These are phyloP conservation scores for Myiothlypis coronata DNA, from an alignment of 2,797 vertebrate genomes.

Conservation along the genomic window DNA sequence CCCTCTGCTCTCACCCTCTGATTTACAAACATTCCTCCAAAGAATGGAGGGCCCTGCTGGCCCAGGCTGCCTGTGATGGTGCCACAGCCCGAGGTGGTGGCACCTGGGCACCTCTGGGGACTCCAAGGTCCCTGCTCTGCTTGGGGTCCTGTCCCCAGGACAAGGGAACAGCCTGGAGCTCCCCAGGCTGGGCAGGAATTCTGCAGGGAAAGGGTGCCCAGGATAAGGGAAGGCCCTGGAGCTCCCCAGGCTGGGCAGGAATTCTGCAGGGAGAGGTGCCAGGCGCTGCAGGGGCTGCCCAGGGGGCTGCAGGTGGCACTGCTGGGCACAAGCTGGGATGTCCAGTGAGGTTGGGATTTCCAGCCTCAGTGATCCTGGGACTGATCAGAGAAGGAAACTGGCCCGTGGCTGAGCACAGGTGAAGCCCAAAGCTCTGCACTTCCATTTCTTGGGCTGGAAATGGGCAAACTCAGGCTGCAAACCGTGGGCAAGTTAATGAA, in stretches of 20 bases:
- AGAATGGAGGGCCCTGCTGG: not conserved
- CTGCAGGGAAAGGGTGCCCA: too few species aligned
- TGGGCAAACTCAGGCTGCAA: not conserved
- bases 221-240: fast-evolving
- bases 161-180: fast-evolving
- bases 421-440: not conserved
- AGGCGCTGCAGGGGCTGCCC: not conserved
- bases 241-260: not conserved
- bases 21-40: not conserved
- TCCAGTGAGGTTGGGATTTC: not conserved
- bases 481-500: not conserved
- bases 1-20: not conserved
- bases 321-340: not conserved
- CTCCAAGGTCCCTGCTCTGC: fast-evolving
- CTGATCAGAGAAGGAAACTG: not conserved
- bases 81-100: fast-evolving
- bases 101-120: not conserved
- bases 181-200: too few species aligned
- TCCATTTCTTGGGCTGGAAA: not conserved
- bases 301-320: not conserved
- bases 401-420: fast-evolving
- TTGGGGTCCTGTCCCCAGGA: not conserved
- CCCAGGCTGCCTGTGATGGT: fast-evolving
- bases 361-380: not conserved
- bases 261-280: not conserved